Evolutionary conservation across 2,888 invertebrate genomes (phyloP).

Genomic region (Aporophyla lueneburgensis): DNA sequence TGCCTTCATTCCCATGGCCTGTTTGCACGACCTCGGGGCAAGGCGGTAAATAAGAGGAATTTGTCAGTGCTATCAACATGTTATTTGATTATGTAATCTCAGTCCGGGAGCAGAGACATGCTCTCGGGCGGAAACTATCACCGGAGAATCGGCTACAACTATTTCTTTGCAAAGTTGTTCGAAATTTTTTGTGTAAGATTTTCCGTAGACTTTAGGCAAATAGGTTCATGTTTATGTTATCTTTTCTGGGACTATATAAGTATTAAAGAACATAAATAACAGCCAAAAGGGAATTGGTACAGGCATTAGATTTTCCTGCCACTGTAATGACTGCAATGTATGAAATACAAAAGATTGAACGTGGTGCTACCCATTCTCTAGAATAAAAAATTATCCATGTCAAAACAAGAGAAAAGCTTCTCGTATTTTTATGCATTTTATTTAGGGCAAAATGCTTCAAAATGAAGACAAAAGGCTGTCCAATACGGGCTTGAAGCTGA

Average conservation of each 20-base stretch:
- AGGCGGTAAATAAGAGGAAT: slow-evolving; percentile 66
- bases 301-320: not conserved
- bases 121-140: slow-evolving; percentile 59
- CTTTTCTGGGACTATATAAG: not conserved
- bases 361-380: not conserved
- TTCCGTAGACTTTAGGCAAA: slow-evolving; percentile 20
- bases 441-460: slow-evolving; percentile 39
- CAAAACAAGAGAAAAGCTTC: not conserved
- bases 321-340: too few species aligned
- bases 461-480: slow-evolving; percentile 50
- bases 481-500: slow-evolving; percentile 53
- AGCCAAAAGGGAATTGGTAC: not conserved
- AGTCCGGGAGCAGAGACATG: slow-evolving; percentile 39
- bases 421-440: slow-evolving; percentile 28
- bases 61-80: slow-evolving; percentile 65
- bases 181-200: slow-evolving; percentile 35
- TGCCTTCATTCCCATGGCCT: slow-evolving; percentile 58
- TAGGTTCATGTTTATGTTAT: slow-evolving; percentile 29
- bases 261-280: not conserved
- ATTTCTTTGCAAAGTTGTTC: slow-evolving; percentile 55
- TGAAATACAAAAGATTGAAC: not conserved
- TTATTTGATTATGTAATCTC: slow-evolving; percentile 70
- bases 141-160: slow-evolving; percentile 51
- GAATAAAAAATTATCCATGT: not conserved
- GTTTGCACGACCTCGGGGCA: slow-evolving; percentile 55